Percentiles rank a stretch among this genome's conserved stretches.
Conservation (phyloP, 2,797 vertebrate genomes). For the Chromobotia macracanthus region DNA sequence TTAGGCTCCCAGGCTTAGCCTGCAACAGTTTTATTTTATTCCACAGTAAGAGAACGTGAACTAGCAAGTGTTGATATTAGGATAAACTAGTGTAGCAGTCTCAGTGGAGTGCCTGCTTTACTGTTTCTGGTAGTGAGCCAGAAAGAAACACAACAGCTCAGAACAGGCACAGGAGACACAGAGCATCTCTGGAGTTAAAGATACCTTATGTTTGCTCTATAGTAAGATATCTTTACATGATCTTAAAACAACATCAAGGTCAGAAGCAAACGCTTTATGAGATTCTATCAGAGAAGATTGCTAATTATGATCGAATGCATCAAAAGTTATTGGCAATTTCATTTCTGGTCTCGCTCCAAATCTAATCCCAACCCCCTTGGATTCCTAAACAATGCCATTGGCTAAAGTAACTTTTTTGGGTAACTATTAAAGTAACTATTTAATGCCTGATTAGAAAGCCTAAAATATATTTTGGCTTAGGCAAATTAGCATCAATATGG, state of each 20-base stretch:
- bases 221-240: background rate
- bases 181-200: background rate
- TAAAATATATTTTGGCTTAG: background rate
- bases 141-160: background rate
- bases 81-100: conserved; percentile 8
- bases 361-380: background rate
- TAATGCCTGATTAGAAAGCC: background rate
- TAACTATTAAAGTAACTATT: no score
- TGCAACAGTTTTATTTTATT: background rate
- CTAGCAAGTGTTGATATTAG: conserved; percentile 5
- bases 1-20: background rate
- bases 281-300: background rate
- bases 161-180: background rate
- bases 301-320: background rate
- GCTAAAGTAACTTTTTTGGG: background rate
- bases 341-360: background rate
- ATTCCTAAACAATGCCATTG: background rate
- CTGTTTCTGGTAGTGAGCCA: background rate
- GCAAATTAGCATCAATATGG: background rate
- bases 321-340: background rate
- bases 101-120: background rate
- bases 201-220: background rate
- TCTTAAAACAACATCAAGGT: background rate
- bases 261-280: background rate
- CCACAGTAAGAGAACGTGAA: background rate